These are phyloP conservation scores for Otolemur garnettii DNA, from an alignment of 2,113 vertebrate species.

Conservation along the genomic window DNA sequence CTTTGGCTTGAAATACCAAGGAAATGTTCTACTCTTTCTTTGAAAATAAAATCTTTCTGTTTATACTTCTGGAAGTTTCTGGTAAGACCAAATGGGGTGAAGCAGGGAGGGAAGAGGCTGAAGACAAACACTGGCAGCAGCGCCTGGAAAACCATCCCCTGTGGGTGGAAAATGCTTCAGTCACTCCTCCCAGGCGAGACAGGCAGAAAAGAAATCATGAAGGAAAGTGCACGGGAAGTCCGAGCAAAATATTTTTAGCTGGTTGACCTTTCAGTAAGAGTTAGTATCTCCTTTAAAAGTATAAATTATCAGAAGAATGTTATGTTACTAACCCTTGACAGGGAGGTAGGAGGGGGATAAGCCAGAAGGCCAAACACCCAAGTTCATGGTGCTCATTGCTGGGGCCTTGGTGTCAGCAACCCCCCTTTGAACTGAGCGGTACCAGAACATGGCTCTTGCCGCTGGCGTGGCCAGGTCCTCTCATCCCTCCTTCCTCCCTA, in stretches of 20 bases:
- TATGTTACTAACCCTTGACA: conserved; percentile 46
- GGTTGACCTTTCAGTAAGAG: conserved; percentile 72
- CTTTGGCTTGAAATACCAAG: conserved; percentile 30
- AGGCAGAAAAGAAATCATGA: conserved; percentile 53
- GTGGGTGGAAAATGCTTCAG: conserved; percentile 67
- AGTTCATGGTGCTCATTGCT: not conserved
- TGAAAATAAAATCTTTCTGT: conserved; percentile 42
- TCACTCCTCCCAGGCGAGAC: conserved; percentile 62
- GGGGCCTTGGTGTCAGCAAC: not conserved
- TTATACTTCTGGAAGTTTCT: conserved; percentile 32
- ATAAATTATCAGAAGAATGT: conserved; percentile 70
- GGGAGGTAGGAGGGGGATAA: not conserved
- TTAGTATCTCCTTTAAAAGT: conserved; percentile 76
- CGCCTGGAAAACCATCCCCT: conserved; percentile 53
- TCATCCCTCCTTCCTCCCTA: not conserved
- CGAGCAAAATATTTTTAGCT: conserved; percentile 73
- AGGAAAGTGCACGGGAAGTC: conserved; percentile 73
- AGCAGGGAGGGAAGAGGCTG: conserved; percentile 7
- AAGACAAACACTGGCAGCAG: conserved; percentile 47
- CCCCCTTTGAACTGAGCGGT: not conserved
- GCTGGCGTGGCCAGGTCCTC: not conserved
- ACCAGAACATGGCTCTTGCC: not conserved
- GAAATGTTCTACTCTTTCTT: conserved; percentile 18
- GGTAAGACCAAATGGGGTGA: conserved; percentile 28
- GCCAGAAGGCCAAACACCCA: not conserved